Conservation (phyloP, 2,113 vertebrate genomes). For the Mellivora capensis region DNA sequence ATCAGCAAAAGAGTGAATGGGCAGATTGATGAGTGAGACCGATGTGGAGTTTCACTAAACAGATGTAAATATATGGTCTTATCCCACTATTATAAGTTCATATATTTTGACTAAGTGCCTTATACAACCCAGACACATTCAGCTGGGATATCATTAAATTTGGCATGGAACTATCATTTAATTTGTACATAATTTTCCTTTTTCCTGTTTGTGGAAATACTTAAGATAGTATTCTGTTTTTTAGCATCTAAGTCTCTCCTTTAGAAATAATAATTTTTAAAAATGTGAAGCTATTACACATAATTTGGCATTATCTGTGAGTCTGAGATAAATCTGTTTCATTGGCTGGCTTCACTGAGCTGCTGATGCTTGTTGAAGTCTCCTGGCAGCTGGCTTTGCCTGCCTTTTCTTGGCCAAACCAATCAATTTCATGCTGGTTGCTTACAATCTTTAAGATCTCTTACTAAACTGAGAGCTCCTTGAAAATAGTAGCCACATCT, state of each 20-base stretch:
- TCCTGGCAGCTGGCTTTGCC: conserved; percentile 49
- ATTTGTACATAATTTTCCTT: background rate
- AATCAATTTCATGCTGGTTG: conserved; percentile 70
- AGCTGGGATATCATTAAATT: background rate
- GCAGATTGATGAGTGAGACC: background rate
- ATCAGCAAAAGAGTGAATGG: background rate
- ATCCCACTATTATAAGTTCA: background rate
- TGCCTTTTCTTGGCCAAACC: conserved; percentile 46
- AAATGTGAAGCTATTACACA: background rate
- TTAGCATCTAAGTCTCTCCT: background rate
- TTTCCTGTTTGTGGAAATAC: background rate
- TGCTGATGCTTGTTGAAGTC: conserved; percentile 1
- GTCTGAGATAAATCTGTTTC: background rate
- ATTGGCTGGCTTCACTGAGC: background rate
- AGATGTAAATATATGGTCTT: background rate
- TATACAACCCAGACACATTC: background rate
- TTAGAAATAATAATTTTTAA: background rate
- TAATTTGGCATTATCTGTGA: background rate
- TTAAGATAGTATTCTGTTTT: background rate
- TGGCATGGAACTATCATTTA: background rate
- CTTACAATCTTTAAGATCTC: conserved; percentile 43
- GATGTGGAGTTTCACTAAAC: background rate
- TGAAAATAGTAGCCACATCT: conserved; percentile 31
- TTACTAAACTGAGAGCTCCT: conserved; percentile 30
- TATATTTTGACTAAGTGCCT: background rate